phyloP scores from a whole-genome alignment of 1,140 invertebrate species.

The Augochlora pura region DNA sequence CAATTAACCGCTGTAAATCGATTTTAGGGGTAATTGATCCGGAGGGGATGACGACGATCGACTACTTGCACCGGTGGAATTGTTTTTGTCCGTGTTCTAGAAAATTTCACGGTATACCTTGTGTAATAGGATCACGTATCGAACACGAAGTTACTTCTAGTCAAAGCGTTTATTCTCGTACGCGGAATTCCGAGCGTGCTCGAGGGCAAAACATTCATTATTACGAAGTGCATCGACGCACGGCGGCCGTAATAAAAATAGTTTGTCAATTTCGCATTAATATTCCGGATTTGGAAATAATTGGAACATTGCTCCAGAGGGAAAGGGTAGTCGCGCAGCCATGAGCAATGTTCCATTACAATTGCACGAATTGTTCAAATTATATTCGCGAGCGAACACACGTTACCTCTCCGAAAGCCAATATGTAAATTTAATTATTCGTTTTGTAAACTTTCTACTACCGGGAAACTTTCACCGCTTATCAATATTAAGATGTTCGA shows the following conservation, averaged over 20 bases:
- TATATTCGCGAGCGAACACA: background rate
- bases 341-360: background rate
- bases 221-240: background rate
- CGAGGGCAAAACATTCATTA: slow-evolving; percentile 7
- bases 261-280: slow-evolving; percentile 21
- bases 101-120: slow-evolving; percentile 22
- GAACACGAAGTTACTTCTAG: slow-evolving; percentile 21
- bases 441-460: slow-evolving; percentile 6
- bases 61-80: background rate
- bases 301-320: background rate
- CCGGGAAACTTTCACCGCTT: slow-evolving; percentile 17
- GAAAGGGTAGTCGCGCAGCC: background rate
- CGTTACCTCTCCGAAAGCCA: background rate
- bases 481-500: slow-evolving; percentile 18
- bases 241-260: slow-evolving; percentile 32
- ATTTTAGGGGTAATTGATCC: no score
- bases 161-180: slow-evolving; percentile 27
- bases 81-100: slow-evolving; percentile 6
- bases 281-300: slow-evolving; percentile 33
- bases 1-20: no score
- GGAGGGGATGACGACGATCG: background rate
- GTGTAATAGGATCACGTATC: slow-evolving; percentile 17
- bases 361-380: slow-evolving; percentile 11
- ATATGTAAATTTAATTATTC: slow-evolving; percentile 31
- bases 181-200: background rate